Evolutionary conservation across 2,113 vertebrate species (phyloP), one percentile per base, ranked within the genome.

Genomic region (Patagioenas fasciata): DNA sequence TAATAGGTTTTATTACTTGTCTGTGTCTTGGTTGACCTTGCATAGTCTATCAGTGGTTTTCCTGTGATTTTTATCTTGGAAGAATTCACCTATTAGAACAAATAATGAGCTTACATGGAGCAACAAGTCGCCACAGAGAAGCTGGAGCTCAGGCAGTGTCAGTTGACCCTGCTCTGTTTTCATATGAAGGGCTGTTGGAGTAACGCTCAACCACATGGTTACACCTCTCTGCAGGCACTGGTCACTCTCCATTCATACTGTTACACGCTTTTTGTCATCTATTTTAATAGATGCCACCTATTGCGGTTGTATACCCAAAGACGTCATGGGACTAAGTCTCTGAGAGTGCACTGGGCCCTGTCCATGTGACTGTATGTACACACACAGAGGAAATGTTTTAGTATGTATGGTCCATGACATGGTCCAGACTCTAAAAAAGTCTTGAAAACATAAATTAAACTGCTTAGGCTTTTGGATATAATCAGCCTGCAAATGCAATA

Each of bases 291-390:
- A 36, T 73, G 50, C 2, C 34, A 57, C 21, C 32, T 79, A 23
- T 15, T 57, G 19, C 32, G 38, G 51, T 57, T 2, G 0, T 38
- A 57, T 20, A 18, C 17, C 29, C 61, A 44, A 81, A 57, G 36
- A 23, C 0, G 0, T 13, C 23, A 31, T 0, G 0, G 28, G 16
- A 56, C 40, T 71, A 38, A 10, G 58, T 24, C 38, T 67, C 67
- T 11, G 17, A 31, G 48, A 69, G 18, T 3, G 5, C 0, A 0
- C 57, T 58, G 42, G 13, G 23, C n/a, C 7, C 58, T 26, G 10
- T 13, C 32, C 2, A 0, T 25, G 36, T 38, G 23, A 54, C 34
- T 32, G 12, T 87, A 47, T 16, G 12, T 1, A 9, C 11, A 5
- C 1, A 47, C 2, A 1, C 5, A 15, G 1, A 29, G 42, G 25